Percentiles rank a stretch among this genome's conserved stretches.
phyloP scores from a whole-genome alignment of 2,797 vertebrate species.

The Esox lucius region DNA sequence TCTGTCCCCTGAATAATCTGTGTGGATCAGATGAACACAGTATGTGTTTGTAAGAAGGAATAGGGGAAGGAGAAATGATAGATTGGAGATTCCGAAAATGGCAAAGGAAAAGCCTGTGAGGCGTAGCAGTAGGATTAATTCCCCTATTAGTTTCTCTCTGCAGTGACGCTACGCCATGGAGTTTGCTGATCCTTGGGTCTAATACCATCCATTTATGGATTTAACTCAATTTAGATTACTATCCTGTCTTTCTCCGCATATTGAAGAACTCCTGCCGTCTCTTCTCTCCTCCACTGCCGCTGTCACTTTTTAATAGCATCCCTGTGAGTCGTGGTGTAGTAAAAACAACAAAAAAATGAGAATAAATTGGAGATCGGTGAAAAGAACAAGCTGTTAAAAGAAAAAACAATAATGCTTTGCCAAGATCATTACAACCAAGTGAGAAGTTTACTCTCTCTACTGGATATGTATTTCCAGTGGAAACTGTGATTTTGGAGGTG shows the following conservation, averaged over 20 bases:
- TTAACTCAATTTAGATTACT: conserved; percentile 58
- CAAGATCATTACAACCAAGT: conserved; percentile 53
- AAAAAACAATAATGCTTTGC: conserved; percentile 40
- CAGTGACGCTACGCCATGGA: conserved; percentile 42
- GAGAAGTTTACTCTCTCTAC: conserved; percentile 49
- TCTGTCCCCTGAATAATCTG: conserved; percentile 40
- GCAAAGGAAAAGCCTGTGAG: conserved; percentile 45
- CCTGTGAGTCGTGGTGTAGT: conserved; percentile 28
- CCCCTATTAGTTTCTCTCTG: conserved; percentile 57
- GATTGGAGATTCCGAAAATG: conserved; percentile 49
- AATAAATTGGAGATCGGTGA: conserved; percentile 38
- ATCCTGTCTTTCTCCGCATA: conserved; percentile 13
- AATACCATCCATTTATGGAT: conserved; percentile 58
- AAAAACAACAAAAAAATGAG: conserved; percentile 32
- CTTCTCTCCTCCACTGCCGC: conserved; percentile 12
- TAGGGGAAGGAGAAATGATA: conserved; percentile 43
- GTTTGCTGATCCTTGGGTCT: conserved; percentile 27
- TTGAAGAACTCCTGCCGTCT: conserved; percentile 35
- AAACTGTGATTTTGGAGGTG: conserved; percentile 69
- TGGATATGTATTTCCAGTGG: conserved; percentile 38
- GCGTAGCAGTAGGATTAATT: conserved; percentile 56
- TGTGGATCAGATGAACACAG: conserved; percentile 39
- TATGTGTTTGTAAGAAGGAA: conserved; percentile 38
- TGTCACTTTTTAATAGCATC: background rate
- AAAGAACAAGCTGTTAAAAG: conserved; percentile 4